A percentile compares a stretch with the other conserved stretches of the same genome.
Evolutionary conservation across 1,140 invertebrate genomes (phyloP).

Genomic region (Megalopta genalis): DNA sequence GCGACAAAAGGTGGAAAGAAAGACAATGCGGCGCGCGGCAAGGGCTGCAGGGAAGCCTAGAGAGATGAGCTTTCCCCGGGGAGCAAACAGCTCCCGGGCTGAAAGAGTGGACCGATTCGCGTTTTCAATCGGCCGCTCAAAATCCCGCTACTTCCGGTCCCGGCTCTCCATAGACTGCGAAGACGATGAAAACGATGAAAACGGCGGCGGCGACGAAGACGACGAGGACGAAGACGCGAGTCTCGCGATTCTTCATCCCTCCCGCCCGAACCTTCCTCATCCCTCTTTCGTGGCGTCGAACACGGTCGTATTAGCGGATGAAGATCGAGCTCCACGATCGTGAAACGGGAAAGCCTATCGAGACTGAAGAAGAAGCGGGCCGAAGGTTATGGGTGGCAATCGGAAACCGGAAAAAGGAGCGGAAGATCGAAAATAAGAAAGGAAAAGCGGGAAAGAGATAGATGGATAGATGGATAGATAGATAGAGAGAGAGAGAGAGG

Average conservation of each 20-base stretch:
- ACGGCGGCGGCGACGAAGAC: too few species aligned
- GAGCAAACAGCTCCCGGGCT: constrained; percentile 29
- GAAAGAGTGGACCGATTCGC: neutral
- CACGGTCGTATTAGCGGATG: neutral
- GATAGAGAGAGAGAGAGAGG: constrained; percentile 13
- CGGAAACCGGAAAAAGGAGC: constrained; percentile 25
- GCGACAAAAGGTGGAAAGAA: constrained; percentile 40
- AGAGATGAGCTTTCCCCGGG: constrained; percentile 10
- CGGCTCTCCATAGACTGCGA: too few species aligned
- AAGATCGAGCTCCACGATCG: neutral
- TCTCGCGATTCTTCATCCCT: neutral
- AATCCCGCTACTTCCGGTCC: constrained; percentile 29
- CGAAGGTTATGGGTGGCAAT: neutral
- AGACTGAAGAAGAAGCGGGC: neutral
- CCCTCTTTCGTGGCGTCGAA: constrained; percentile 1
- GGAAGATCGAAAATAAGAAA: constrained; percentile 33
- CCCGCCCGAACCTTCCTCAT: neutral
- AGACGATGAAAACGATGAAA: too few species aligned
- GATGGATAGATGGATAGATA: neutral
- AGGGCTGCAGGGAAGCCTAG: constrained; percentile 28
- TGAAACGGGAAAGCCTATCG: neutral
- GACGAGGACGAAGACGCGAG: neutral
- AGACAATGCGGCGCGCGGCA: constrained; percentile 31
- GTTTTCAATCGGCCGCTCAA: constrained; percentile 38
- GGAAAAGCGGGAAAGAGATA: constrained; percentile 2